These are phyloP conservation scores for Aporophyla nigra DNA, from an alignment of 2,888 invertebrate species.

Conservation along the genomic window DNA sequence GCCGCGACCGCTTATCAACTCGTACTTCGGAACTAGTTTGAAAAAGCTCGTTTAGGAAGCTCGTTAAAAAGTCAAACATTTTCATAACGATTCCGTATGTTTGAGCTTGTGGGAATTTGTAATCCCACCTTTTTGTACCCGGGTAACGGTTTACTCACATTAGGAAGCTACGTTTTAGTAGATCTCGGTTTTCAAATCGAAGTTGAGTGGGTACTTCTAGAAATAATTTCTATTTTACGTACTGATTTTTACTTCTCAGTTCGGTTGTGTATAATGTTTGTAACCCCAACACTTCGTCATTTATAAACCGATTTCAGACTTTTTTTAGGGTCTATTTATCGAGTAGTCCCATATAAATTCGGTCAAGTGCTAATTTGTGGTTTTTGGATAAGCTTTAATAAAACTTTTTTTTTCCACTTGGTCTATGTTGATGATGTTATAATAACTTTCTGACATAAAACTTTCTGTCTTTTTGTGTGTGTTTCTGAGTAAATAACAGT, in stretches of 20 bases:
- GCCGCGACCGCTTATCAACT: constrained; percentile 46
- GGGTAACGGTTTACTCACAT: background rate
- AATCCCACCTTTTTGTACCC: constrained; percentile 29
- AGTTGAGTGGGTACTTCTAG: background rate
- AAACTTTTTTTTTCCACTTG: no score
- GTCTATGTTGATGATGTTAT: no score
- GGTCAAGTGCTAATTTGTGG: no score
- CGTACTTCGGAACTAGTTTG: constrained; percentile 37
- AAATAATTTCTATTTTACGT: background rate
- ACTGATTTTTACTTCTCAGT: background rate
- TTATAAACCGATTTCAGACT: no score
- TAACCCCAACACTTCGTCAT: no score
- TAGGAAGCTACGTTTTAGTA: constrained; percentile 19
- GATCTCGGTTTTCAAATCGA: background rate
- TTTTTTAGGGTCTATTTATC: no score
- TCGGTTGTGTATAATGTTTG: no score
- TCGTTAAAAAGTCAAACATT: constrained; percentile 60
- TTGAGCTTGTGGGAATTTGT: constrained; percentile 26
- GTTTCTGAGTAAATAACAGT: no score
- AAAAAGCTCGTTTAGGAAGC: constrained; percentile 49
- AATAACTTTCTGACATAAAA: no score
- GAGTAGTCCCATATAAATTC: no score
- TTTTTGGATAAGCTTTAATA: no score
- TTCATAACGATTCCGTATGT: constrained; percentile 47
- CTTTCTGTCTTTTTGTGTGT: no score